These are phyloP conservation scores for Cheilosia urbana DNA, from an alignment of 2,888 invertebrate species.

Conservation along the genomic window DNA sequence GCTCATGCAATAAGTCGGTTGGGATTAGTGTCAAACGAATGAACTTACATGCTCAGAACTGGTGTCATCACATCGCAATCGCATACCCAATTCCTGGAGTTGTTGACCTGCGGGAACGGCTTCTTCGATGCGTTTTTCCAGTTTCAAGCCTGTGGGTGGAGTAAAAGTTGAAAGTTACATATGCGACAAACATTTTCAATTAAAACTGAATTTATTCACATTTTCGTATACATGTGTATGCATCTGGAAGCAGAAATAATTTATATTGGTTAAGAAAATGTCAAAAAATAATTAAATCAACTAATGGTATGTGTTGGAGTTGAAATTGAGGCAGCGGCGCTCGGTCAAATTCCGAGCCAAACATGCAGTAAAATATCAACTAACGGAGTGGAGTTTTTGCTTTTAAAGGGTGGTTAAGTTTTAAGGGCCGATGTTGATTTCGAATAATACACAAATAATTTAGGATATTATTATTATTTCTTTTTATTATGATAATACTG, in stretches of 20 bases:
- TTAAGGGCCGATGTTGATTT: too few species aligned
- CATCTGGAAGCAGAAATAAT: constrained; percentile 52
- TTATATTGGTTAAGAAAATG: constrained; percentile 41
- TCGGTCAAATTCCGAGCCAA: background rate
- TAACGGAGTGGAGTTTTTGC: too few species aligned
- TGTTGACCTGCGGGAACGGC: constrained; percentile 90
- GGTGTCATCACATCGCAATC: constrained; percentile 85
- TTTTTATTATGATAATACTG: too few species aligned
- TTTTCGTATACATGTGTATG: constrained; percentile 35
- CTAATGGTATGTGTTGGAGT: background rate
- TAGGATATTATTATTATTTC: too few species aligned
- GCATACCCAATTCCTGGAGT: constrained; percentile 86
- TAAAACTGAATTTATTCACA: constrained; percentile 53
- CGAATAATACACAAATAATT: too few species aligned
- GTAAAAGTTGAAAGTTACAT: constrained; percentile 51
- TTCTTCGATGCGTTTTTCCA: constrained; percentile 88
- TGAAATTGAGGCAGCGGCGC: background rate
- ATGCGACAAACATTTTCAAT: constrained; percentile 43
- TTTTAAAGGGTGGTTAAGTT: too few species aligned
- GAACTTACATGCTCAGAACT: constrained; percentile 85
- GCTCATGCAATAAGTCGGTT: constrained; percentile 69
- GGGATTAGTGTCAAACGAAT: constrained; percentile 56
- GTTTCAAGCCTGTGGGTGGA: constrained; percentile 83
- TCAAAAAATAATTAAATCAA: constrained; percentile 26
- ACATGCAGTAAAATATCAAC: too few species aligned